These are phyloP conservation scores for Priocnemis perturbator DNA, from an alignment of 2,888 invertebrate genomes.

Conservation along the genomic window DNA sequence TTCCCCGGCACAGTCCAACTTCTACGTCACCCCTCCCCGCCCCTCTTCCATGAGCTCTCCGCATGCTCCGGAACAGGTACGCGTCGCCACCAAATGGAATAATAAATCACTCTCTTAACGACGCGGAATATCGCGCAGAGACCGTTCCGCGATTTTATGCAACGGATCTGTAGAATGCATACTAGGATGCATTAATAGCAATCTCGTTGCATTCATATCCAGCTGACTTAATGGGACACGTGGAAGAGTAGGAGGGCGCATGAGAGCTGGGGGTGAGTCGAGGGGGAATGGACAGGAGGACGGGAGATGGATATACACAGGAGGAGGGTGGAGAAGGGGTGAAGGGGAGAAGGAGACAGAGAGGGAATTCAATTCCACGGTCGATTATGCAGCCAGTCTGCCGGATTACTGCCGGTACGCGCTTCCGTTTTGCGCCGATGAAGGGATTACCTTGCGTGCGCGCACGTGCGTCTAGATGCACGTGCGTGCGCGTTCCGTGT, in stretches of 20 bases:
- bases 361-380: conserved; percentile 71
- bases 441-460: conserved; percentile 62
- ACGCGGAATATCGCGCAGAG: conserved; percentile 41
- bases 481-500: conserved; percentile 10
- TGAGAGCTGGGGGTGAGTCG: conserved; percentile 11
- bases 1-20: too few relatives aligned
- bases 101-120: conserved; percentile 48
- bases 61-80: conserved; percentile 25
- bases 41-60: conserved; percentile 3
- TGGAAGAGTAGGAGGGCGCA: conserved; percentile 16
- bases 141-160: conserved; percentile 37
- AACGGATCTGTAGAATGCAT: conserved; percentile 37
- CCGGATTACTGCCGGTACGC: conserved; percentile 60
- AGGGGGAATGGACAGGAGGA: conserved; percentile 15
- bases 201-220: conserved; percentile 61
- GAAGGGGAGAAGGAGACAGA: conserved; percentile 43
- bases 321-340: conserved; percentile 16
- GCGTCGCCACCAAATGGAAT: conserved; percentile 40
- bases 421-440: conserved; percentile 64
- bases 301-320: conserved; percentile 12
- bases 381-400: conserved; percentile 71
- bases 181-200: conserved; percentile 57
- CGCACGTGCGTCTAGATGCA: conserved; percentile 7
- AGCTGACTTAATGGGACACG: conserved; percentile 60
- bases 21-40: neutral